Evolutionary conservation across 2,113 vertebrate species (phyloP), one percentile per base, ranked within the genome.

Genomic region (Catharus minimus): DNA sequence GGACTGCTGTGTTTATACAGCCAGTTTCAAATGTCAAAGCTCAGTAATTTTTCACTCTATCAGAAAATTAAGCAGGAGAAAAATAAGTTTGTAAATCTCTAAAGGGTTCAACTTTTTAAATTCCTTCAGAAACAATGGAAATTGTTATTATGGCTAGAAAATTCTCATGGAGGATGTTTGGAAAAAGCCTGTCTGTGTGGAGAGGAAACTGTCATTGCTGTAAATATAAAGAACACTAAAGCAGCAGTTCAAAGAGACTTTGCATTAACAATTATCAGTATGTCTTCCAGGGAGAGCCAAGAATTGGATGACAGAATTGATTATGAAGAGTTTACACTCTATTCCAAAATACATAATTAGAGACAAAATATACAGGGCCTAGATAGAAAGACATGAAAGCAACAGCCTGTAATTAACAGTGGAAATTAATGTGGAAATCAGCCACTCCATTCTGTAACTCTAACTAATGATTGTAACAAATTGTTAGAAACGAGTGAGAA

Each of bases 401-500:
- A 76, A 88, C 64, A 94, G 65, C 73, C 86, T 88, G 15, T 76
- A 85, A 85, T 84, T 86, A 90, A 90, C 38, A 62, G 55, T 92
- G 80, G 68, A 67, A 87, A 77, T 87, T 76, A 80, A 85, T 66
- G 74, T 62, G 67, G 79, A 38, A 76, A 68, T 77, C 82, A 74
- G 74, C 75, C 44, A 20, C 71, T 87, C 57, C 36, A 55, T 49
- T 86, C 74, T 71, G 24, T 60, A 49, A 83, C n/a, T 67, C 73
- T 69, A 76, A 73, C 60, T 72, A 15, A 78, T 68, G 53, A 60
- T 44, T 91, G 69, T 61, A 84, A 71, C 81, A 62, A 82, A 84
- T 88, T 49, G 76, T 78, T 78, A 80, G 81, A 60, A 50, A 7
- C 0, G 3, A 50, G 27, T 64, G 77, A 78, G 79, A 64, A 62